phyloP scores from a whole-genome alignment of 2,113 vertebrate genomes.

The Butastur rufipennis region DNA sequence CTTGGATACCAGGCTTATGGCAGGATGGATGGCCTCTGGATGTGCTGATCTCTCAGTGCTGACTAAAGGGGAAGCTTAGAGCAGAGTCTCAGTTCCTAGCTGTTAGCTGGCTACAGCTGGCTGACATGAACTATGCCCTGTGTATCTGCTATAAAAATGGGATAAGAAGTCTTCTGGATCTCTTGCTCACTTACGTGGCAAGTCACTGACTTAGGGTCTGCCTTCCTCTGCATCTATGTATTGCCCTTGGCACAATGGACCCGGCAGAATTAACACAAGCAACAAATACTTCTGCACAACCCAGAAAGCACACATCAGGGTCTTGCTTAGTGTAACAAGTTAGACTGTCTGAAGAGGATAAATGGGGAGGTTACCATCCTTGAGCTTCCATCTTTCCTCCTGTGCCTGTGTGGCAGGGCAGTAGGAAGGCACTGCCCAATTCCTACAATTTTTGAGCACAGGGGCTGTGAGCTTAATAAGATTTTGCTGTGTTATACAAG shows the following conservation, averaged over 20 bases:
- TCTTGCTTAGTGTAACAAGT: neutral
- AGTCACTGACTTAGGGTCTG: neutral
- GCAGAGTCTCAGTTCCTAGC: neutral
- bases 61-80: neutral
- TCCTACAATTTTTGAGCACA: neutral
- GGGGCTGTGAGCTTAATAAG: neutral
- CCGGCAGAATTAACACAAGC: neutral
- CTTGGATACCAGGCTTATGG: neutral
- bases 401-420: neutral
- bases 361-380: neutral
- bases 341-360: neutral
- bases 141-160: neutral
- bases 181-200: neutral
- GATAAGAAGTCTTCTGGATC: neutral
- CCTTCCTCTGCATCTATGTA: neutral
- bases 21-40: neutral
- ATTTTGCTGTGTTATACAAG: neutral
- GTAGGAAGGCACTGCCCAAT: neutral
- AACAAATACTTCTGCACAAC: neutral
- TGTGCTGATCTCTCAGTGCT: neutral
- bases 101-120: neutral
- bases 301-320: neutral
- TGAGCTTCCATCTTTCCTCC: neutral
- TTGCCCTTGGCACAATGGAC: neutral
- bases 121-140: neutral